Evolutionary conservation across 2,888 invertebrate species (phyloP).

Genomic region (Tholera decimalis): DNA sequence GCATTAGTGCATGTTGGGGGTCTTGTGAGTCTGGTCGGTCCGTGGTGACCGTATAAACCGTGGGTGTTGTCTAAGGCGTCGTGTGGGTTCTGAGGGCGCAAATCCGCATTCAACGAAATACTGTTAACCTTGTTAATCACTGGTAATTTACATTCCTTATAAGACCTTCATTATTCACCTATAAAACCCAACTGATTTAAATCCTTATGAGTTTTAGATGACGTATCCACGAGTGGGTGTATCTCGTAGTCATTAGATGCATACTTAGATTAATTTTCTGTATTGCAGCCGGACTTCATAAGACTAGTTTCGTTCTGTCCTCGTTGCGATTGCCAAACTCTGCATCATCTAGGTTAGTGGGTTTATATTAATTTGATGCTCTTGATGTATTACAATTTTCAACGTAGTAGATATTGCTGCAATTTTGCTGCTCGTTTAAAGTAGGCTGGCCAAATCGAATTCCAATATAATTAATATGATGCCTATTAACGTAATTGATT

Average conservation of each 20-base stretch:
- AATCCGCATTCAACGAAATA: slow-evolving; percentile 85
- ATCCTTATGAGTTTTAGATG: slow-evolving; percentile 34
- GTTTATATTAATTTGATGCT: slow-evolving; percentile 67
- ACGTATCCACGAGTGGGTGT: slow-evolving; percentile 44
- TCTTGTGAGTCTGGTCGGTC: slow-evolving; percentile 56
- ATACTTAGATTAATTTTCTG: slow-evolving; percentile 31
- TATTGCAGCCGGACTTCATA: slow-evolving; percentile 14
- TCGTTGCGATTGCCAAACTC: slow-evolving; percentile 61
- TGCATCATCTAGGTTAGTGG: slow-evolving; percentile 74
- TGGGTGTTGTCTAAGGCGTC: slow-evolving; percentile 74
- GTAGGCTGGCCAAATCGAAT: slow-evolving; percentile 50
- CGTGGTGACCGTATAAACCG: slow-evolving; percentile 62
- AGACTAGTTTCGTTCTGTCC: slow-evolving; percentile 45
- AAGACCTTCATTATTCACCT: slow-evolving; percentile 65
- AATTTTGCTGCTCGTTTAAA: slow-evolving; percentile 56
- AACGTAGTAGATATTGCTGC: slow-evolving; percentile 49
- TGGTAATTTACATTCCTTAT: slow-evolving; percentile 70
- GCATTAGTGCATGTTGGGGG: slow-evolving; percentile 44
- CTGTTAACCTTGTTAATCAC: slow-evolving; percentile 76
- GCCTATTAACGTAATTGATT: neutral
- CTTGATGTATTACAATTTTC: slow-evolving; percentile 61
- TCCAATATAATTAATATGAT: slow-evolving; percentile 28
- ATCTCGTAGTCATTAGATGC: slow-evolving; percentile 40
- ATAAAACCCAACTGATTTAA: slow-evolving; percentile 48
- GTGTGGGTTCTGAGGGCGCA: slow-evolving; percentile 77